Evolutionary conservation across 1,140 invertebrate species (phyloP).

Genomic region (Battus philenor): DNA sequence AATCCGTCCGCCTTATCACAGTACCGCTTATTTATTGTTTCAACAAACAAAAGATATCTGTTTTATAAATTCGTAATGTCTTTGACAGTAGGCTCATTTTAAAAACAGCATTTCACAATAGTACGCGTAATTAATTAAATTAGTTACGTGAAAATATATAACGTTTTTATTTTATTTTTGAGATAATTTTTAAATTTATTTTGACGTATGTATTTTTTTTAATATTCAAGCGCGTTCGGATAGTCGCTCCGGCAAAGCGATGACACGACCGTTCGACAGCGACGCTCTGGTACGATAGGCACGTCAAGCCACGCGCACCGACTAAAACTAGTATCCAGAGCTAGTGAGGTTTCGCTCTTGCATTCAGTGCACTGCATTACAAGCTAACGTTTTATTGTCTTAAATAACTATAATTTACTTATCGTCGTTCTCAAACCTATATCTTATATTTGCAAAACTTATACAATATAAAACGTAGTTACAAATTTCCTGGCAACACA

Average conservation of each 20-base stretch:
- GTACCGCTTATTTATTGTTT: slow-evolving; percentile 17
- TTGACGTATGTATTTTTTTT: too few species aligned
- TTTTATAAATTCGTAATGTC: slow-evolving; percentile 24
- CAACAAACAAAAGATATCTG: slow-evolving; percentile 25
- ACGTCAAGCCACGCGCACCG: slow-evolving; percentile 12
- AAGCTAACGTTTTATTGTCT: slow-evolving; percentile 12
- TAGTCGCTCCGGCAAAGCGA: not conserved
- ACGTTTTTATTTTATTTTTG: too few species aligned
- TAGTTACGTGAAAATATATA: too few species aligned
- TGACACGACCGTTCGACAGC: slow-evolving; percentile 1
- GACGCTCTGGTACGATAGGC: not conserved
- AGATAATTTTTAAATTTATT: slow-evolving; percentile 1
- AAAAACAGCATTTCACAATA: slow-evolving; percentile 20
- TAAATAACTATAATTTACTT: slow-evolving; percentile 16
- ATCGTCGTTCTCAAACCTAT: too few species aligned
- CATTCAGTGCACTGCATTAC: slow-evolving; percentile 13
- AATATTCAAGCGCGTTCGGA: slow-evolving; percentile 4
- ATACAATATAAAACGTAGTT: too few species aligned
- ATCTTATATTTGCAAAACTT: too few species aligned
- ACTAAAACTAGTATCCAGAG: slow-evolving; percentile 14
- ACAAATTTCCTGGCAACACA: too few species aligned
- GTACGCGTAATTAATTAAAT: too few species aligned
- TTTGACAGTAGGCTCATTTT: slow-evolving; percentile 20
- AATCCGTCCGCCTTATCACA: slow-evolving; percentile 24
- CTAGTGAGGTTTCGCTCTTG: slow-evolving; percentile 15